These are phyloP conservation scores for Hyles vespertilio DNA, from an alignment of 1,140 invertebrate species.

Conservation along the genomic window DNA sequence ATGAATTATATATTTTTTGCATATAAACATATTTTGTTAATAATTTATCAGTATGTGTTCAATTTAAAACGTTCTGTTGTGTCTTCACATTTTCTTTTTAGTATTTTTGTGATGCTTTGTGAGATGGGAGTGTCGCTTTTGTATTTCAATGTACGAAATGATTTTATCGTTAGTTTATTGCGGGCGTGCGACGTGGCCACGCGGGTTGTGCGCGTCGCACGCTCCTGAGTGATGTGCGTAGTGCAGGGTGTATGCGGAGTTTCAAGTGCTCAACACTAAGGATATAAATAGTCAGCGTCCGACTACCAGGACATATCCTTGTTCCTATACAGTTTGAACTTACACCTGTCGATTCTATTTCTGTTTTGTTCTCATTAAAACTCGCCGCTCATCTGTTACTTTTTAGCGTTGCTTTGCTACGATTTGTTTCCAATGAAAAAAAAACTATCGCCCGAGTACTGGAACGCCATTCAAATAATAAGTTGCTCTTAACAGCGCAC, in stretches of 20 bases:
- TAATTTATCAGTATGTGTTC: conserved; percentile 47
- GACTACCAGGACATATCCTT: neutral
- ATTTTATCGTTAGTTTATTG: neutral
- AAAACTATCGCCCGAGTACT: too few species aligned
- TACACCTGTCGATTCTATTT: too few species aligned
- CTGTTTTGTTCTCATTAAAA: too few species aligned
- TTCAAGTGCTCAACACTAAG: neutral
- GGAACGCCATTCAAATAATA: too few species aligned
- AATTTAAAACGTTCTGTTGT: conserved; percentile 40
- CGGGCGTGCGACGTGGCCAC: neutral
- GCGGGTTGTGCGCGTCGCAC: too few species aligned
- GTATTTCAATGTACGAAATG: conserved; percentile 22
- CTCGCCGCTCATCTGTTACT: too few species aligned
- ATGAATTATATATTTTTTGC: conserved; percentile 47
- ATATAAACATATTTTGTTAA: conserved; percentile 68
- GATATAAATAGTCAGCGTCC: neutral
- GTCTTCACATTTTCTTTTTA: conserved; percentile 41
- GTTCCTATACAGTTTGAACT: too few species aligned
- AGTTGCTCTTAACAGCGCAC: too few species aligned
- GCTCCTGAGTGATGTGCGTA: too few species aligned
- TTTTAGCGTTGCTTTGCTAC: too few species aligned
- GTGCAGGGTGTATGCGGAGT: neutral
- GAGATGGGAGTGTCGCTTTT: conserved; percentile 32
- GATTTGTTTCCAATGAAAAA: too few species aligned
- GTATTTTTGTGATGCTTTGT: conserved; percentile 61